Base-by-base conservation (phyloP, 2,797 vertebrate genomes). In the Manis crassicaudata region DNA sequence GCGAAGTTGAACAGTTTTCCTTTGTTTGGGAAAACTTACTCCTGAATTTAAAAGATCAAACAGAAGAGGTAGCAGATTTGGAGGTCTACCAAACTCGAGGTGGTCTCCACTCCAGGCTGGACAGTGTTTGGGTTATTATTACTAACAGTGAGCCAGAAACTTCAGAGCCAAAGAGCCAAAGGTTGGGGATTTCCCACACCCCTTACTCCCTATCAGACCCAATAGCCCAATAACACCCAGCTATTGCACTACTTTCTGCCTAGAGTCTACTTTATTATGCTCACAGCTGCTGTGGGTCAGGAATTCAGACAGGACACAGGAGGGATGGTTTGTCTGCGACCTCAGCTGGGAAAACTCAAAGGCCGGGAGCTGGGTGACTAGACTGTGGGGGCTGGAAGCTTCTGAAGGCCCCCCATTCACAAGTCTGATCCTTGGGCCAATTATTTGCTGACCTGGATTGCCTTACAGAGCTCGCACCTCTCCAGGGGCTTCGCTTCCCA, bases 31-130 rank as follows among this genome's bases (percentile, higher is more conserved):
- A 86, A 97, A 95, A 91, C 25, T 27, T 67, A 85, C 21, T 87
- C 20, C 79, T 93, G 25, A 91, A 92, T 80, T 91, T 86, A 70
- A 96, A 83, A 92, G 40, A 90, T 88, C 43, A 82, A 90, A 46
- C 46, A 46, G 46, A 40, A 88, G 8, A 84, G 43, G 58, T 29
- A 73, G 68, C 20, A 14, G 35, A 80, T 75, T 35, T 62, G 68
- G 54, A 50, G 16, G 35, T n/a, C 84, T 88, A 65, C 60, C 73
- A 86, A 81, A 87, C 35, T 40, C 56, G 68, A 79, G 40, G 29
- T 72, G 83, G 63, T 35, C 37, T 65, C 76, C 68, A 40, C 40
- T 86, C 27, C 80, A 73, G 68, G 56, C 82, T 13, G 25, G 89
- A 32, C 60, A 8, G 46, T n/a, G 65, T 67, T 88, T 77, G 56